Evolutionary conservation across 2,797 vertebrate species (phyloP), one percentile per base, ranked within the genome.

Genomic region (Anabas testudineus): DNA sequence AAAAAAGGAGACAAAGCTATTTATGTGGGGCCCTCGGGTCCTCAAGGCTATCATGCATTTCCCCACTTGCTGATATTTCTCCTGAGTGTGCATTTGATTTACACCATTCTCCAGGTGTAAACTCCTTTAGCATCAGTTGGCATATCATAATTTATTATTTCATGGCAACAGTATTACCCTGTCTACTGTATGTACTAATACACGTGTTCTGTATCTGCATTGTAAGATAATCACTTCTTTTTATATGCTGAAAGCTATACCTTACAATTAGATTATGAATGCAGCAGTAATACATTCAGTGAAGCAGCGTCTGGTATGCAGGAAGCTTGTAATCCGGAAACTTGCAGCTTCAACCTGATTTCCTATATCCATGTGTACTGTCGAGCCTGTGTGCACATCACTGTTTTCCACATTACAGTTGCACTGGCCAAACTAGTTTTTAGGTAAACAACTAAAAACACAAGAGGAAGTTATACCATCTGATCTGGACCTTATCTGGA

Each of bases 1-100:
- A 74, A 47, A 67, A 74, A 75, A 58, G 43, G 52, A 74, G 48
- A 34, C 55, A 26, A 30, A 3, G 16, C 43, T 72, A 52, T 87
- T 81, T 77, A 57, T 71, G 37, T 75, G 22, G 2, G 10, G 32
- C 54, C 54, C 55, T 63, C 55, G 53, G 54, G 41, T 76, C 10
- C 49, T 48, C 18, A 52, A 22, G 49, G 16, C 66, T 19, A 55
- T 51, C 21, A 4, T 68, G 39, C 22, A n/a, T n/a, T n/a, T 67
- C 42, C 45, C 49, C 37, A 9, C 10, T 34, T 34, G 34, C 34
- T 34, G 10, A 34, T 2, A 34, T 34, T 34, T 34, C 34, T 34
- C 9, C 10, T 34, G 34, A 46, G 45, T 54, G 15, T 12, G 10
- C 18, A 43, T 34, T 66, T 71, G 47, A 71, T 79, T 74, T 62